Base-by-base conservation (phyloP, 2,797 vertebrate species). In the Bradypus variegatus region DNA sequence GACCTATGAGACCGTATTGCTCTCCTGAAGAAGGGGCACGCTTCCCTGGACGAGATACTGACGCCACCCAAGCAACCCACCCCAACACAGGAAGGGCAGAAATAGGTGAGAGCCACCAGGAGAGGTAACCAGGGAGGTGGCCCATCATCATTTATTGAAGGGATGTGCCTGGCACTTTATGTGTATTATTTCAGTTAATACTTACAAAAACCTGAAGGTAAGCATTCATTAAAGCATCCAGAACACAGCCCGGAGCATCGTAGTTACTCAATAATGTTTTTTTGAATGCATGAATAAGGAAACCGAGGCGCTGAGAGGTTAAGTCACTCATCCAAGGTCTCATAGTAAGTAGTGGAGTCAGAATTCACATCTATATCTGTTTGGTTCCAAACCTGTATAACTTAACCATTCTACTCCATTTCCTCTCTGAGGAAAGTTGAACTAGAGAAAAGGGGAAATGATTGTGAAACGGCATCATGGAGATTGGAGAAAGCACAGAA, bases 381-480 rank as follows among this genome's bases (percentile, higher is more conserved):
- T n/a, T 67, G 79, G 79, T 33, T 65, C 21, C n/a, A 82, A 65
- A 38, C 29, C 69, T 19, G 38, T 36, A 9, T 11, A 15, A 10
- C 13, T 60, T 38, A 60, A 27, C 64, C 45, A 11, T 11, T 87
- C 55, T 16, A 33, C 53, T 64, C 62, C 27, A 11, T 18, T 6
- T 62, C 38, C 38, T 48, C 55, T 18, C 70, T 14, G 67, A 48
- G 62, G 33, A 38, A 19, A 23, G 50, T 58, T 13, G 50, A 55
- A 23, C 41, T 0, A 29, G 70, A 64, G 83, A 60, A 38, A 65
- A 2, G 27, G 15, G 6, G n/a, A 14, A 6, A 18, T 38, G 36
- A 6, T 33, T 0, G 3, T 14, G 72, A 67, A 80, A 69, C 23
- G 29, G 18, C 1, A 0, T 41, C 13, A 29, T 23, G 41, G 10